Evolutionary conservation across 2,113 vertebrate genomes (phyloP).

Genomic region (Trachemys scripta): DNA sequence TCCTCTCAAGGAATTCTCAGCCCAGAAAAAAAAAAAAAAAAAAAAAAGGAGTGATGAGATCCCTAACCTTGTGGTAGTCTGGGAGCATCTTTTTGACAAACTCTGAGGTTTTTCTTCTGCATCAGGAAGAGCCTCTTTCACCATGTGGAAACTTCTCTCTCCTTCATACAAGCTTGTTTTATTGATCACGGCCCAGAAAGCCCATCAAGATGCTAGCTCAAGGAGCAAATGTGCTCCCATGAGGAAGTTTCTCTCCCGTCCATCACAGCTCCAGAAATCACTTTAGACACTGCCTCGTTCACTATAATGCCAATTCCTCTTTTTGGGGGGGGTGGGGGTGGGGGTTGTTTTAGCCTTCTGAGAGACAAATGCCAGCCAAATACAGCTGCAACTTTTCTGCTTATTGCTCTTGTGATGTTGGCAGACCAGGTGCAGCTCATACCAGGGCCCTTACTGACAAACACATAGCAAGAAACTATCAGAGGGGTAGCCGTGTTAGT

Average conservation of each 20-base stretch:
- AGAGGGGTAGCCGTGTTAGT: too few relatives aligned
- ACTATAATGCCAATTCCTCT: neutral
- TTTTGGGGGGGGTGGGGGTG: too few relatives aligned
- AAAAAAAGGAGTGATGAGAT: rapidly evolving
- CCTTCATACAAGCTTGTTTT: neutral
- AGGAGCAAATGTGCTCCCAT: neutral
- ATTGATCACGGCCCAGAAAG: neutral
- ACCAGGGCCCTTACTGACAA: neutral
- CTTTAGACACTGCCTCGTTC: neutral
- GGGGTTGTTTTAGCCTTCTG: neutral
- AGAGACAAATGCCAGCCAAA: neutral
- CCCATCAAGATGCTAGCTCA: neutral
- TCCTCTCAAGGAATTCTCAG: neutral
- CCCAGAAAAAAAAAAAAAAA: neutral
- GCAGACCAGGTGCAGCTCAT: neutral
- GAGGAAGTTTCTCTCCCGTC: neutral
- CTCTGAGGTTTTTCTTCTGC: neutral
- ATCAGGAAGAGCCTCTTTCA: neutral
- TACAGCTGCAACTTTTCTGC: neutral
- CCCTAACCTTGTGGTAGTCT: neutral
- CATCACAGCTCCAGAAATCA: neutral
- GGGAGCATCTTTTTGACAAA: neutral
- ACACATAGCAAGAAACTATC: neutral
- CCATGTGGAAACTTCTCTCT: neutral
- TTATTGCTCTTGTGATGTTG: neutral